These are phyloP conservation scores for Sycobia sp. DNA, from an alignment of 1,140 invertebrate genomes.

Conservation along the genomic window DNA sequence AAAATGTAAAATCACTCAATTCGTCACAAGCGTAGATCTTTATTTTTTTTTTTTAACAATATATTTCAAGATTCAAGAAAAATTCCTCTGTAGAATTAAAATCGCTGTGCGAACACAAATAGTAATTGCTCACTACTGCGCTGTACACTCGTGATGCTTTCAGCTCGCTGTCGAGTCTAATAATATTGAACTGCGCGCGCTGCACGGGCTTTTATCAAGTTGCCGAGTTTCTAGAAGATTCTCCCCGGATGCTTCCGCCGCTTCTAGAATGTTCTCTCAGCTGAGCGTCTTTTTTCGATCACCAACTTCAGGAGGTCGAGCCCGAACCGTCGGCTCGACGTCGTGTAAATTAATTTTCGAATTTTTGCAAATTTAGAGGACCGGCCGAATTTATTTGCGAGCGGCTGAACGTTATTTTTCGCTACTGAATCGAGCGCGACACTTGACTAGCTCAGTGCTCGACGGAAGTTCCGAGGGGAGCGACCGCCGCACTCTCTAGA, in stretches of 20 bases:
- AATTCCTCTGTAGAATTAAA: background rate
- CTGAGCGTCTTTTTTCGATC: constrained; percentile 4
- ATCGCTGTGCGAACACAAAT: background rate
- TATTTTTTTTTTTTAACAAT: too few species aligned
- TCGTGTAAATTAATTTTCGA: background rate
- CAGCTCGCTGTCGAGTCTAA: constrained; percentile 22
- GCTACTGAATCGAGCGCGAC: too few species aligned
- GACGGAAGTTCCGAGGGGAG: constrained; percentile 33
- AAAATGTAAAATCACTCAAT: too few species aligned
- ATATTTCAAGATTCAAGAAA: too few species aligned
- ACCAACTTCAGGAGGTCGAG: background rate
- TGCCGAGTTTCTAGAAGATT: constrained; percentile 46
- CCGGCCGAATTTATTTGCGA: too few species aligned
- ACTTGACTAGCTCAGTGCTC: constrained; percentile 4
- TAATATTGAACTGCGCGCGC: constrained; percentile 36
- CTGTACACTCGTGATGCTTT: background rate
- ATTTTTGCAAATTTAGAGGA: background rate
- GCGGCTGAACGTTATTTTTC: too few species aligned
- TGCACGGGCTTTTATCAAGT: constrained; percentile 43
- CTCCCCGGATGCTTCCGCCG: constrained; percentile 35
- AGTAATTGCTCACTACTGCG: background rate
- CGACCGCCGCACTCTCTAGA: constrained; percentile 40
- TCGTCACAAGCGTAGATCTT: too few species aligned
- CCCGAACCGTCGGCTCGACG: background rate
- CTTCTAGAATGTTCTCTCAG: constrained; percentile 46